phyloP scores from a whole-genome alignment of 2,888 invertebrate species.

The Drosophila paramelanica region DNA sequence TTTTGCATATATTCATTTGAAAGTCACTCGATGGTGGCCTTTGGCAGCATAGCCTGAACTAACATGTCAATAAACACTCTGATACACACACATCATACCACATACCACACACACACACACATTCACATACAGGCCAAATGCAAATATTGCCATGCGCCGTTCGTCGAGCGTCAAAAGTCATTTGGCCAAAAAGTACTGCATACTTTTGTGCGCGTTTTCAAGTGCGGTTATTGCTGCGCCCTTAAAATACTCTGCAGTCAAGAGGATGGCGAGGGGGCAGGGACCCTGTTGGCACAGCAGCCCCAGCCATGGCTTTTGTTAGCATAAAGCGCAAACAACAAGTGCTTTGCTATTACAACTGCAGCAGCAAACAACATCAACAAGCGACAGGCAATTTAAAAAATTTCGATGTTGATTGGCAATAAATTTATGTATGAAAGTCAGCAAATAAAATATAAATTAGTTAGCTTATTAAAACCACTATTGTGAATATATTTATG shows the following conservation, averaged over 20 bases:
- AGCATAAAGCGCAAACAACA: slow-evolving; percentile 60
- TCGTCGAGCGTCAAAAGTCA: slow-evolving; percentile 61
- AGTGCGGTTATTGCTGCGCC: slow-evolving; percentile 70
- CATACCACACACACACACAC: neutral
- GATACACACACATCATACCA: slow-evolving; percentile 1
- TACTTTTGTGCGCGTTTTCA: slow-evolving; percentile 66
- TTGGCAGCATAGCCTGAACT: slow-evolving; percentile 35
- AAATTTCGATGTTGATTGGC: neutral
- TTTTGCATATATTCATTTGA: slow-evolving; percentile 28
- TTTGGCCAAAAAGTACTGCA: slow-evolving; percentile 71
- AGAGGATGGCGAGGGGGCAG: neutral
- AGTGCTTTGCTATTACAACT: slow-evolving; percentile 66
- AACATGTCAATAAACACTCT: slow-evolving; percentile 57
- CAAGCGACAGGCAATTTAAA: slow-evolving; percentile 23
- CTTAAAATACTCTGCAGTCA: slow-evolving; percentile 39
- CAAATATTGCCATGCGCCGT: slow-evolving; percentile 65
- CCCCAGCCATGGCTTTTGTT: slow-evolving; percentile 50
- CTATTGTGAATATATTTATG: too few species aligned
- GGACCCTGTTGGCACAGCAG: neutral
- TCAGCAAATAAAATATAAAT: too few species aligned
- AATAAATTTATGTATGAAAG: neutral
- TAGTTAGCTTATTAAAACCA: neutral
- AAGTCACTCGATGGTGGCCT: slow-evolving; percentile 38
- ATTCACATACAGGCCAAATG: slow-evolving; percentile 30
- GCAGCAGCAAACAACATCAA: slow-evolving; percentile 22